Conservation (phyloP, 2,113 vertebrate species). For the Spizaetus ornatus region DNA sequence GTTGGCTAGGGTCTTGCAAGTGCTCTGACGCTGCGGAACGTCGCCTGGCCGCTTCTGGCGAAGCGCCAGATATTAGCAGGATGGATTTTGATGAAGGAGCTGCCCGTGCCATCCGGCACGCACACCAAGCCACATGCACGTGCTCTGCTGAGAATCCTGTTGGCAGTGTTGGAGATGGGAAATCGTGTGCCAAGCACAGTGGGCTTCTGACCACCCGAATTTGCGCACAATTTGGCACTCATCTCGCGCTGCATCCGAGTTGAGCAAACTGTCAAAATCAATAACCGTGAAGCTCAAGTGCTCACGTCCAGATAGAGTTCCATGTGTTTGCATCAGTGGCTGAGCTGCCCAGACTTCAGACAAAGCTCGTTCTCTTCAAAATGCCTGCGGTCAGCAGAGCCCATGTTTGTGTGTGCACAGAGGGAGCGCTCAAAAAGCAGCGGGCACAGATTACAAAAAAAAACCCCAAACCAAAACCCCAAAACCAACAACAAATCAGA, state of each 20-base stretch:
- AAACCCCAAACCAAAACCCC: not conserved
- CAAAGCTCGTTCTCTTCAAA: not conserved
- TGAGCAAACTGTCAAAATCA: not conserved
- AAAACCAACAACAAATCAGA: not conserved
- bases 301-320: not conserved
- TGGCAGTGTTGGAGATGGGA: not conserved
- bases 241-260: not conserved
- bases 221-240: not conserved
- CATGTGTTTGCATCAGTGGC: not conserved
- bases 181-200: not conserved
- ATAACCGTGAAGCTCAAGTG: not conserved
- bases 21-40: not conserved
- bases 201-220: not conserved
- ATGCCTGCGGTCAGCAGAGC: not conserved
- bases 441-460: not conserved
- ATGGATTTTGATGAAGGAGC: not conserved
- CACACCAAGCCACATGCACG: not conserved
- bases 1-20: not conserved
- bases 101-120: not conserved
- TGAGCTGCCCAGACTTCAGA: not conserved
- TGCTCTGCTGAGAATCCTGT: not conserved
- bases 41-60: not conserved
- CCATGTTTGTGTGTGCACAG: not conserved
- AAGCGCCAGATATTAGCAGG: not conserved
- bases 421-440: not conserved